Evolutionary conservation across 2,888 invertebrate species (phyloP), one percentile per base, ranked within the genome.

Genomic region (Amphipyra berbera): DNA sequence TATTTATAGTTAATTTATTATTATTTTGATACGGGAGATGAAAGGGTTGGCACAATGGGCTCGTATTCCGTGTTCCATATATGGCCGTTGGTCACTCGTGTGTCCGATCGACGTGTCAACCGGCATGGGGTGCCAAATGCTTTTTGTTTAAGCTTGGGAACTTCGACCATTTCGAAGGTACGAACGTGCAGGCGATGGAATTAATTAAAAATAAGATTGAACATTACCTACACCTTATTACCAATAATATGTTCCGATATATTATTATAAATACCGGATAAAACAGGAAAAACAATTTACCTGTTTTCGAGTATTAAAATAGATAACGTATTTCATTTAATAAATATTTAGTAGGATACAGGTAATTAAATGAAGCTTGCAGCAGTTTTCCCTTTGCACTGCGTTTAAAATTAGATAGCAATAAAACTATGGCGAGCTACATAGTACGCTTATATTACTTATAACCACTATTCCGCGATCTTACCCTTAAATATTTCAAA

Each of bases 1-100:
- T 91, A 93, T 93, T 93, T 93, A 92, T 91, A 91, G 85, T 92
- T 92, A 93, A 93, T 94, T 93, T 92, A 93, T 93, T 94, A 93
- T 94, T 94, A 94, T 94, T 94, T 93, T 92, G 93, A 94, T 94
- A 93, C 88, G 88, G 78, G 89, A 88, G 91, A 90, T 91, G 90
- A 93, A 92, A 92, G 94, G 94, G 93, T 91, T 86, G 73, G 68
- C 80, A 90, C 89, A 90, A 91, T 88, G 74, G 83, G 73, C 69
- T 71, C 71, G 81, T 83, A 89, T 92, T 92, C 93, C 92, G 91
- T 87, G 88, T 92, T 88, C 84, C 75, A 70, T 68, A 68, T 71
- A 83, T 82, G 85, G 83, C 91, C 88, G 91, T 90, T 90, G 90
- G 91, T 85, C 89, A 88, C 78, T 82, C 85, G 83, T 76, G 77